These are phyloP conservation scores for Globodera rostochiensis DNA, from an alignment of 1,140 invertebrate species.

Conservation along the genomic window DNA sequence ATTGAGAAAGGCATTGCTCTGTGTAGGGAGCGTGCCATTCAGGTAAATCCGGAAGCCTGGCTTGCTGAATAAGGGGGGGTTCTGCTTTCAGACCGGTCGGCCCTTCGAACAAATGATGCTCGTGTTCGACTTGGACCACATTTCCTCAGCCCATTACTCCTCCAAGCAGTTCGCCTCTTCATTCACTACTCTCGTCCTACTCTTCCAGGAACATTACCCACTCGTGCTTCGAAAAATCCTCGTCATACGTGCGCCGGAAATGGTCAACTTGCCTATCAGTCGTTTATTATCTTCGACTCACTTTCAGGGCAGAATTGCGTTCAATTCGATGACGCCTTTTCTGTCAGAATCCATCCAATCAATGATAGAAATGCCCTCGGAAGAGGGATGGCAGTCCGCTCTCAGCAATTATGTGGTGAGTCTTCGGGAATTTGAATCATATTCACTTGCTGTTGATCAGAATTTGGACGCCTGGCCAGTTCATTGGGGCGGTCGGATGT, in stretches of 20 bases:
- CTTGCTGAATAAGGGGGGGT: neutral
- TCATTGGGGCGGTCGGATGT: constrained; percentile 62
- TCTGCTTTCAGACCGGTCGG: constrained; percentile 53
- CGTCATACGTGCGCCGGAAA: constrained; percentile 64
- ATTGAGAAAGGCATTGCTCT: constrained; percentile 64
- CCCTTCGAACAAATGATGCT: constrained; percentile 66
- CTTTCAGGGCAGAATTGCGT: constrained; percentile 43
- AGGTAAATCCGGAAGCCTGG: constrained; percentile 30
- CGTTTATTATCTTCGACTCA: neutral
- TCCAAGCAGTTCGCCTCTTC: constrained; percentile 65
- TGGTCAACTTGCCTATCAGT: constrained; percentile 46
- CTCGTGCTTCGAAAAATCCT: constrained; percentile 61
- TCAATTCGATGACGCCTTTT: constrained; percentile 62
- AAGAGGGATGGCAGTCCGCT: constrained; percentile 61
- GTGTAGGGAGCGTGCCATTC: constrained; percentile 55
- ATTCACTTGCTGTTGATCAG: neutral
- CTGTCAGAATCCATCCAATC: constrained; percentile 59
- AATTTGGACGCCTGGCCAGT: constrained; percentile 62
- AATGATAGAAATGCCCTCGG: constrained; percentile 64
- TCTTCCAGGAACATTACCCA: constrained; percentile 65
- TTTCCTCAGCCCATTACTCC: constrained; percentile 61
- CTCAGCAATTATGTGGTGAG: constrained; percentile 56
- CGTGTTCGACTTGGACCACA: constrained; percentile 65
- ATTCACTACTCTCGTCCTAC: constrained; percentile 61
- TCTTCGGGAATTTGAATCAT: neutral